Base-by-base conservation (phyloP, 2,113 vertebrate species). In the Passer montanus region DNA sequence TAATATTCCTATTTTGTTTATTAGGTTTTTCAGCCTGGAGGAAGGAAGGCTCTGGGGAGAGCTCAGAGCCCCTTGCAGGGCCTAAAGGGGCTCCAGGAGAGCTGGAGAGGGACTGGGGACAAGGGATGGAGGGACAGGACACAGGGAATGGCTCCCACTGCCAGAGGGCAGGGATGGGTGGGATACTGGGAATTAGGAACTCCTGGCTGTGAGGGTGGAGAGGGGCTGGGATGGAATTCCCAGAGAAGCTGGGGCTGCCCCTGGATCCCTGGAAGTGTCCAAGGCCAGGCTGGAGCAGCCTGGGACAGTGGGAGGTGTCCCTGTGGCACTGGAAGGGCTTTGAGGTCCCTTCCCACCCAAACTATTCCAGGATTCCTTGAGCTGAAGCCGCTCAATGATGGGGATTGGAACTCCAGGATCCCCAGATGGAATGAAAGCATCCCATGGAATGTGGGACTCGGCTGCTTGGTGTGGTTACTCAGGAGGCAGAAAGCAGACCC, bases 141-240 rank as follows among this genome's bases (percentile, higher is more conserved):
- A 16, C 20, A 16, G 55, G 55, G 39, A 89, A 53, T 47, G 69
- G 62, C 19, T 82, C 4, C 4, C 1, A 80, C 0, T 50, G 76
- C 0, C 21, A 52, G 10, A 39, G 44, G 60, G 15, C 15, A 26
- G 69, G 23, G 22, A 0, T 15, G 0, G 60, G 0, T 52, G 60
- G 69, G 53, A 82, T 3, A 1, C 3, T 60, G 69, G 60, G 46
- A 15, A 74, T 22, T 47, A 21, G 63, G 28, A 33, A 22, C 14
- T 52, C 27, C 1, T 70, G 47, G 16, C 19, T 70, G 73, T 20
- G 5, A 15, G 27, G 13, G 39, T 31, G 37, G 43, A 5, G 2
- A 37, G 31, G 22, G 30, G 7, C 17, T 60, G 73, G 44, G 4
- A 11, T 41, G n/a, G 49, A n/a, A 62, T 72, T 79, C 56, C 56